Evolutionary conservation across 1,140 invertebrate genomes (phyloP), one percentile per base, ranked within the genome.

Genomic region (Apolygus lucorum): DNA sequence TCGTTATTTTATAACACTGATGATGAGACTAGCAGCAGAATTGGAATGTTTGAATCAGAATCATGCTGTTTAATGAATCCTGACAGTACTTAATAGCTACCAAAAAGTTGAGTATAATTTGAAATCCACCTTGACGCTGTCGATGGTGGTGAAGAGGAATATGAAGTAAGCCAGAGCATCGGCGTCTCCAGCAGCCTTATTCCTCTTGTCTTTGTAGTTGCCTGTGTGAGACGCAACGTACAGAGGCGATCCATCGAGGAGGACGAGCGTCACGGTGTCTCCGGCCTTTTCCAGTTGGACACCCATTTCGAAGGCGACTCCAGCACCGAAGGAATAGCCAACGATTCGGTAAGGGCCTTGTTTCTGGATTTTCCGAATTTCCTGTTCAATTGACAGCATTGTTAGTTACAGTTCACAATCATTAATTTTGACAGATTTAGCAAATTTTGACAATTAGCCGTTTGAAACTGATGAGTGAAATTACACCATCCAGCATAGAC

Each of bases 281-380:
- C 85, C 84, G 28, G 78, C 77, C 69, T 82, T 81, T 78, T 98
- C 92, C 27, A 98, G 78, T 75, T 91, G 87, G 11, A 89, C 74
- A 1, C 89, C 90, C 87, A 99, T 97, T 82, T 98, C 96, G 77
- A 96, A 93, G 2, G 91, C 94, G 11, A 98, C 87, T 69, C 88
- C 86, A 8, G 91, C 88, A 62, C 96, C 96, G 79, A 93, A 98
- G 0, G 96, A 98, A 79, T 99, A 99, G 1, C 95, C 96, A 34
- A 90, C 84, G 49, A 99, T 78, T 24, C 86, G 85, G 81, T 94
- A 96, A 0, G 95, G 93, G 68, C 92, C 91, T 69, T 84, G 80
- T 0, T 86, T 84, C 79, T 95, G 91, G n/a, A 92, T 79, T 26
- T 82, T 82, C 74, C 87, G 87, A 68, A 97, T 86, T 78, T 90